A percentile compares a stretch with the other conserved stretches of the same genome.
These are phyloP conservation scores for Leistus spinibarbis DNA, from an alignment of 2,888 invertebrate species.

Conservation along the genomic window DNA sequence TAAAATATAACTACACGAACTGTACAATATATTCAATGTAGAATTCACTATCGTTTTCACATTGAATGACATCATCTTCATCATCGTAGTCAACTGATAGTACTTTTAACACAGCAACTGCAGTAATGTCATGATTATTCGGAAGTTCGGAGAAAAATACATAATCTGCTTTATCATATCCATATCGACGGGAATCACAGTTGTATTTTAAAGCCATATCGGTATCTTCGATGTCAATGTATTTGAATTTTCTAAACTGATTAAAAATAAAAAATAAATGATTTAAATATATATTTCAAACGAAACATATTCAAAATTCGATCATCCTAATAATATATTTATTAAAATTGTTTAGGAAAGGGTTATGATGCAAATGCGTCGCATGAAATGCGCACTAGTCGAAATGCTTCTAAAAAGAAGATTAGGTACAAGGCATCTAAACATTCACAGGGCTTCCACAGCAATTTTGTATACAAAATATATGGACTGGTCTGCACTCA, in stretches of 20 bases:
- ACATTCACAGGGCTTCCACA: no score
- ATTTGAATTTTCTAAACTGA: not conserved
- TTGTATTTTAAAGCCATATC: not conserved
- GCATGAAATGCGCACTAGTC: no score
- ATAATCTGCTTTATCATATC: not conserved
- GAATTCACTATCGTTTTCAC: not conserved
- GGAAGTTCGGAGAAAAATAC: not conserved
- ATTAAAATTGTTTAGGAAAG: no score
- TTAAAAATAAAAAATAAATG: not conserved
- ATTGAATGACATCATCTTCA: not conserved
- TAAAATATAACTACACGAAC: no score
- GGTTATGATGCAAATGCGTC: no score
- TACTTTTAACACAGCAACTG: not conserved
- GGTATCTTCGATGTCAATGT: not conserved
- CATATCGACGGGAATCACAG: not conserved
- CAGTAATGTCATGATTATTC: not conserved
- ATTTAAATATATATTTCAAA: no score
- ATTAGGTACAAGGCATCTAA: no score
- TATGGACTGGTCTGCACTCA: not conserved
- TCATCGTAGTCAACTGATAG: not conserved
- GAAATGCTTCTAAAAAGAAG: no score
- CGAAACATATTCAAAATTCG: no score
- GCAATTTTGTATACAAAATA: no score
- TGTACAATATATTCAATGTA: not conserved
- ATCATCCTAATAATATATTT: no score